phyloP scores from a whole-genome alignment of 2,113 vertebrate species.

The Balaenoptera acutorostrata region DNA sequence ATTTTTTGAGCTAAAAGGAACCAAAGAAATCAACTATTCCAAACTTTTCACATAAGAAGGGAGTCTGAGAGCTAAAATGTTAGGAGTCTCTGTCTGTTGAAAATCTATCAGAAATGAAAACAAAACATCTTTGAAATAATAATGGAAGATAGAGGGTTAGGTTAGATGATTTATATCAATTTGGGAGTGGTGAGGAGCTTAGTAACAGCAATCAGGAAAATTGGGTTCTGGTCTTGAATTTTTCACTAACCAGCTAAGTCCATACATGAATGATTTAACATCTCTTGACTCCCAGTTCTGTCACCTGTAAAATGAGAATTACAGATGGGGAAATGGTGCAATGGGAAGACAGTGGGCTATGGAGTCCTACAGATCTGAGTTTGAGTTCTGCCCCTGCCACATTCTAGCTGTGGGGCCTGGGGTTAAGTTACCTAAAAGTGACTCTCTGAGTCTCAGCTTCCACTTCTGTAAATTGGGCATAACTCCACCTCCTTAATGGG shows the following conservation, averaged over 20 bases:
- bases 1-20: slow-evolving; percentile 62
- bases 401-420: neutral
- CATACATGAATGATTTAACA: neutral
- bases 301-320: neutral
- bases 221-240: neutral
- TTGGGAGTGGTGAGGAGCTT: fast-evolving
- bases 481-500: neutral
- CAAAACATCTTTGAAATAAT: slow-evolving; percentile 49
- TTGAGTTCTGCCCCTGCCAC: neutral
- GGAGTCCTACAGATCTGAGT: neutral
- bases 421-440: neutral
- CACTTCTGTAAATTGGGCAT: neutral
- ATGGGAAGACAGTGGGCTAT: neutral
- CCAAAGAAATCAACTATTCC: slow-evolving; percentile 48
- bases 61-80: slow-evolving; percentile 37
- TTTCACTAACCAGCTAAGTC: neutral
- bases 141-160: neutral
- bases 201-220: neutral
- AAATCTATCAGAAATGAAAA: slow-evolving; percentile 38
- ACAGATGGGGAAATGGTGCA: neutral
- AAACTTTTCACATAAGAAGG: slow-evolving; percentile 25
- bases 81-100: neutral
- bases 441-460: neutral
- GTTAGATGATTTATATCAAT: neutral
- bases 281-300: neutral